Evolutionary conservation across 1,140 invertebrate genomes (phyloP).

Genomic region (Phymorhynchus buccinoides): DNA sequence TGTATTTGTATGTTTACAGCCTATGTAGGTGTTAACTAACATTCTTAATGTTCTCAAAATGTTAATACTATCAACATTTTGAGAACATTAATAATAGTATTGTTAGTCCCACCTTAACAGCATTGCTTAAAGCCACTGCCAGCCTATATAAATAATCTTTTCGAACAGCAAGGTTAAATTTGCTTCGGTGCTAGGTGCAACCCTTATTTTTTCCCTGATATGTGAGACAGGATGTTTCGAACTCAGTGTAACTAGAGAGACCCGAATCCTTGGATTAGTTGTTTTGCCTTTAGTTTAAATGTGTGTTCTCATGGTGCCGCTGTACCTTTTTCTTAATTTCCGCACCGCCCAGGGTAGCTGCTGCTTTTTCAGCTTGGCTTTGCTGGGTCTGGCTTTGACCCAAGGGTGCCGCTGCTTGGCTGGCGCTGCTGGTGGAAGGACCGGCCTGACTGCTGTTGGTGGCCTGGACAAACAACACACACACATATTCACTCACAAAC

Average conservation of each 20-base stretch:
- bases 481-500: too few relatives aligned
- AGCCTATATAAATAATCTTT: too few relatives aligned
- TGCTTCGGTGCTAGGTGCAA: neutral
- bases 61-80: too few relatives aligned
- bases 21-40: too few relatives aligned
- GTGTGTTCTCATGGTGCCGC: neutral
- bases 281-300: neutral
- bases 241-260: neutral
- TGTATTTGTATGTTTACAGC: too few relatives aligned
- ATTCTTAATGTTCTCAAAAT: too few relatives aligned
- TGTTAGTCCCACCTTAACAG: too few relatives aligned
- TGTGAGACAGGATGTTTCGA: neutral
- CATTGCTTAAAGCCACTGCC: too few relatives aligned
- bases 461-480: neutral
- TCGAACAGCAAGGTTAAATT: neutral
- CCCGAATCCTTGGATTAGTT: too few relatives aligned
- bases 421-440: neutral
- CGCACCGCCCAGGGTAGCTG: neutral
- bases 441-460: neutral
- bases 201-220: neutral
- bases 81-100: too few relatives aligned
- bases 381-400: neutral
- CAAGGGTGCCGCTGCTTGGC: neutral
- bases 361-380: neutral
- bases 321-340: neutral